Base-by-base conservation (phyloP, 2,888 invertebrate species). In the Halocaridina rubra region DNA sequence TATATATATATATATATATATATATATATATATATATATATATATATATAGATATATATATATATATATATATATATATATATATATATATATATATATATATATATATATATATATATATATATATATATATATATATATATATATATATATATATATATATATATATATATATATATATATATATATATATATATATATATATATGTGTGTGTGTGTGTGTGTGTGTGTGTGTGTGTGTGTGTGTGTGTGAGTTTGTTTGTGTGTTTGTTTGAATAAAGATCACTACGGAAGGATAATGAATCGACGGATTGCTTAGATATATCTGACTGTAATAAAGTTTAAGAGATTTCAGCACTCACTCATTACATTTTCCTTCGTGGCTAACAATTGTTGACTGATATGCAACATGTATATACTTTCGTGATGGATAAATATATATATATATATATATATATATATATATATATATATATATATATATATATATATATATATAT, bases 141-240 rank as follows among this genome's bases (percentile, higher is more conserved):
- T 33, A 32, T 33, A 33, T 72, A 33, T 72, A 33, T 74, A 19
- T 74, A 19, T 39, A 39, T 39, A 39, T 39, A 39, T 39, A 39
- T 74, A 39, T 74, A 7, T 39, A 39, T 39, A 39, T 39, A 39
- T 39, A 39, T 46, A 39, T 74, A 39, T 8, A 13, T 39, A 27
- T 74, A 39, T 74, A 19, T 74, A 39, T 74, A 19, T 74, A 39
- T 39, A n/a, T 74, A 39, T 72, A 24, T 72, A n/a, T 72, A 24
- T 72, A 27, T 33, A 3, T 74, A 27, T 74, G 7, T 39, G 22
- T 74, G 74, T 39, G 74, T 74, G 74, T 33, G 46, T 74, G 74
- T 39, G 33, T 74, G 74, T 74, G 22, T 33, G 74, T 74, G 74
- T 33, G 46, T 74, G 74, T 33, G 5, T 39, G 74, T 33, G 46